These are phyloP conservation scores for Cyclina sinensis DNA, from an alignment of 1,140 invertebrate species.

Conservation along the genomic window DNA sequence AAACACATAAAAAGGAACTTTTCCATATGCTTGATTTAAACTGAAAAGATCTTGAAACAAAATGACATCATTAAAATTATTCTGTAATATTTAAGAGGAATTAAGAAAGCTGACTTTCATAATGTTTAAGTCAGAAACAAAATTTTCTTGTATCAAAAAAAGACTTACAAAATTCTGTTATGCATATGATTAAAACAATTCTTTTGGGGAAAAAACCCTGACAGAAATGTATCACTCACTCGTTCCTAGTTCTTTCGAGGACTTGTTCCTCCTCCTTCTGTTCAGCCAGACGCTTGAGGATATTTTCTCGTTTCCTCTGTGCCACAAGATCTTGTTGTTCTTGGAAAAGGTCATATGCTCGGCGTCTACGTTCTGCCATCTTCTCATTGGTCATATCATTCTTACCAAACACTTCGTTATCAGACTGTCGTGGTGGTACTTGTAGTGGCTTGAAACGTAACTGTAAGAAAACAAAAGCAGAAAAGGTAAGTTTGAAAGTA, in stretches of 20 bases:
- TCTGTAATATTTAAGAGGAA: too few species aligned
- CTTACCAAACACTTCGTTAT: constrained; percentile 85
- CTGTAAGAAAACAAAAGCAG: constrained; percentile 73
- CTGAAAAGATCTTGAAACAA: too few species aligned
- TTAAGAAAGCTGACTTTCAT: too few species aligned
- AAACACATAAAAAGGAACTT: too few species aligned
- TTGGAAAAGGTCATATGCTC: constrained; percentile 82
- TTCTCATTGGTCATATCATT: constrained; percentile 86
- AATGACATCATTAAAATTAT: too few species aligned
- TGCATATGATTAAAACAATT: too few species aligned
- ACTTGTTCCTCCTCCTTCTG: constrained; percentile 84
- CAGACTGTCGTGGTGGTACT: constrained; percentile 82
- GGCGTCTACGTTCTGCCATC: constrained; percentile 81
- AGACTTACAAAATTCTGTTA: too few species aligned
- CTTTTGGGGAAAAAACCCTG: too few species aligned
- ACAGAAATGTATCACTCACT: constrained; percentile 79
- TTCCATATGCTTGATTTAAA: too few species aligned
- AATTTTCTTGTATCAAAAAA: too few species aligned
- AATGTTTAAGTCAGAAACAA: too few species aligned
- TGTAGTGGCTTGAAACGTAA: constrained; percentile 84
- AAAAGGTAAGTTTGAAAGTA: too few species aligned
- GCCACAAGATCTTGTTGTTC: constrained; percentile 85
- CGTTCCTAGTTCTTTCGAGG: constrained; percentile 81
- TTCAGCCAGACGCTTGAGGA: constrained; percentile 83
- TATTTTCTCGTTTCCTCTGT: constrained; percentile 84